Evolutionary conservation across 2,888 invertebrate species (phyloP).

Genomic region (Branchellion lobata): DNA sequence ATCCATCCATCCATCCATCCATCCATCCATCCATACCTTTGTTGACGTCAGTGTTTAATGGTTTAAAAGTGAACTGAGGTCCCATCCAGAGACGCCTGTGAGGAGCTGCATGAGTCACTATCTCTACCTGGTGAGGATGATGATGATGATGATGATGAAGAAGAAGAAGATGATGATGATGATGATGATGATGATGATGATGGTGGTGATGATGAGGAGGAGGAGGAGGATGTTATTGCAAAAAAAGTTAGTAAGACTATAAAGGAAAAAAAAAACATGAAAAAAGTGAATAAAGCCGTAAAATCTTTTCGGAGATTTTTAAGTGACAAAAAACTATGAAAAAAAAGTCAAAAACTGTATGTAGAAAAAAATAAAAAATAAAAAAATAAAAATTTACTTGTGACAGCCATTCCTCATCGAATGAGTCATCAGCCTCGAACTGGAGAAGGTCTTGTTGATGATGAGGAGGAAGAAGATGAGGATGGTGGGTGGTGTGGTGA

Average conservation of each 20-base stretch:
- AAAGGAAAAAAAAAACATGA: not conserved
- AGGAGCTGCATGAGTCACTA: constrained; percentile 92
- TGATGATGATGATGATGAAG: not conserved
- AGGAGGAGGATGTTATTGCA: not conserved
- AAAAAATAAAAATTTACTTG: constrained; percentile 62
- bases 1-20: not conserved
- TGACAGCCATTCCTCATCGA: constrained; percentile 86
- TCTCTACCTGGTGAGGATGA: constrained; percentile 76
- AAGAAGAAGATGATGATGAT: not conserved
- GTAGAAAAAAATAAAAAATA: not conserved
- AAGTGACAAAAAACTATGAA: no score
- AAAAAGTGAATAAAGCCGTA: not conserved
- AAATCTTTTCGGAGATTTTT: no score
- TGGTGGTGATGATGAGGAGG: not conserved
- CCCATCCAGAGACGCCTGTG: constrained; percentile 94
- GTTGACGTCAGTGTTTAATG: constrained; percentile 47
- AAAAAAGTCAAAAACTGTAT: no score
- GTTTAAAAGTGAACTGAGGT: constrained; percentile 95
- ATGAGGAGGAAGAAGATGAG: not conserved
- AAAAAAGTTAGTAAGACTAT: not conserved
- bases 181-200: not conserved
- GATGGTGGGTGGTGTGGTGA: not conserved
- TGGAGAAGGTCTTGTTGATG: not conserved
- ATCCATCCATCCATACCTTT: not conserved
- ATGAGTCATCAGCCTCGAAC: constrained; percentile 61